A percentile compares a stretch with the other conserved stretches of the same genome.
Conservation (phyloP, 2,888 invertebrate species). For the Deilephila porcellus region DNA sequence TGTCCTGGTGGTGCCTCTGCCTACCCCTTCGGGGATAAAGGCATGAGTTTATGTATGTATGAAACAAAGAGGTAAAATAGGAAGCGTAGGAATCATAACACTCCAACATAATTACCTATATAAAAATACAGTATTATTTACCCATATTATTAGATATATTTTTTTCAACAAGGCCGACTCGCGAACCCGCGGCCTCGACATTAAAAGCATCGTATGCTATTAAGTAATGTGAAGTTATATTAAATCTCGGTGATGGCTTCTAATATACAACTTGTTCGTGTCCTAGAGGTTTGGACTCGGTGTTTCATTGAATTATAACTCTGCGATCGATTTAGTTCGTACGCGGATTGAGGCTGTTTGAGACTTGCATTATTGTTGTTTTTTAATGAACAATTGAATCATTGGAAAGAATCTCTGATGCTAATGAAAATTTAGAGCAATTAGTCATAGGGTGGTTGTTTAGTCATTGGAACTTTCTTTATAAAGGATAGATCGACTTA, state of each 20-base stretch:
- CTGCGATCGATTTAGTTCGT: neutral
- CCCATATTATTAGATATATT: neutral
- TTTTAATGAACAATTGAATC: no score
- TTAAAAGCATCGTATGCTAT: constrained; percentile 11
- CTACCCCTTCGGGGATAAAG: no score
- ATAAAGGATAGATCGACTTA: no score
- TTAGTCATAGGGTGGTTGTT: no score
- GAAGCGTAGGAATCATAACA: no score
- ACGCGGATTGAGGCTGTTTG: constrained; percentile 1
- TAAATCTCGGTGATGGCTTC: constrained; percentile 19
- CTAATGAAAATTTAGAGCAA: no score
- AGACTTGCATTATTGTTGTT: neutral
- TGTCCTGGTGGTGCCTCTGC: no score
- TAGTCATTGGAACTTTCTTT: no score
- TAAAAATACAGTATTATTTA: neutral
- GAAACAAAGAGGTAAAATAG: no score
- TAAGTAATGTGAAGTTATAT: constrained; percentile 12
- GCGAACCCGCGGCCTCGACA: constrained; percentile 22
- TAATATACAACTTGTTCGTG: constrained; percentile 17
- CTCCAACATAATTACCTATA: no score
- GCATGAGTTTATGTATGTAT: no score
- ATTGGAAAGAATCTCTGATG: no score
- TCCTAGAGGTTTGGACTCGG: constrained; percentile 25
- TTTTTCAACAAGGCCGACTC: constrained; percentile 15
- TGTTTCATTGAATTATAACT: constrained; percentile 26